Conservation (phyloP, 2,888 invertebrate genomes). For the Pseudolycoriella hygida region DNA sequence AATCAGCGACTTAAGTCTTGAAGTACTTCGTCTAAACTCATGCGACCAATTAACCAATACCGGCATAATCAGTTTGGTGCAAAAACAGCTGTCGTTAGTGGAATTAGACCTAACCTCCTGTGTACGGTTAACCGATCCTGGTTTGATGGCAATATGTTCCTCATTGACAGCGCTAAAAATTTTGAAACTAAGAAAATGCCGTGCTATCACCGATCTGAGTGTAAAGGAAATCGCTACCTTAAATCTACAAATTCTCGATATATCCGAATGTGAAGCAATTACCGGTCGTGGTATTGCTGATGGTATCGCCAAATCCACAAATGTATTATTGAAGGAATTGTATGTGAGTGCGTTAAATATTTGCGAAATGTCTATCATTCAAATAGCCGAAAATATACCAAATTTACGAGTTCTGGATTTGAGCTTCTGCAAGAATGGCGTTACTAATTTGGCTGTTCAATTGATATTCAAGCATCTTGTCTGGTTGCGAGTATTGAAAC, state of each 20-base stretch:
- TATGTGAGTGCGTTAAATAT: slow-evolving; percentile 41
- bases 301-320: slow-evolving; percentile 37
- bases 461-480: slow-evolving; percentile 45
- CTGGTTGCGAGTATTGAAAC: slow-evolving; percentile 37
- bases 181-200: slow-evolving; percentile 44
- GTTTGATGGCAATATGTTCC: slow-evolving; percentile 39
- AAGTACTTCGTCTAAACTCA: slow-evolving; percentile 32
- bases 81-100: slow-evolving; percentile 33
- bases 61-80: slow-evolving; percentile 36
- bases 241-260: slow-evolving; percentile 39
- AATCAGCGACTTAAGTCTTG: slow-evolving; percentile 33
- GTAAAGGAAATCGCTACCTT: slow-evolving; percentile 35
- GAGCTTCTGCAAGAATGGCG: slow-evolving; percentile 49
- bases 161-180: slow-evolving; percentile 37
- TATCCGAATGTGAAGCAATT: slow-evolving; percentile 48
- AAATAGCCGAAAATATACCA: slow-evolving; percentile 38
- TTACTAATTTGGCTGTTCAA: slow-evolving; percentile 49
- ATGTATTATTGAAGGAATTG: slow-evolving; percentile 33
- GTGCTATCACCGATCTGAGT: slow-evolving; percentile 43
- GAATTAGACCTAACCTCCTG: slow-evolving; percentile 46
- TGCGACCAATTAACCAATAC: slow-evolving; percentile 45
- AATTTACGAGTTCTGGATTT: slow-evolving; percentile 42
- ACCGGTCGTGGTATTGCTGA: slow-evolving; percentile 40
- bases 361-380: slow-evolving; percentile 40
- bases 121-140: slow-evolving; percentile 44